Evolutionary conservation across 2,113 vertebrate species (phyloP).

Genomic region (Dicentrarchus labrax): DNA sequence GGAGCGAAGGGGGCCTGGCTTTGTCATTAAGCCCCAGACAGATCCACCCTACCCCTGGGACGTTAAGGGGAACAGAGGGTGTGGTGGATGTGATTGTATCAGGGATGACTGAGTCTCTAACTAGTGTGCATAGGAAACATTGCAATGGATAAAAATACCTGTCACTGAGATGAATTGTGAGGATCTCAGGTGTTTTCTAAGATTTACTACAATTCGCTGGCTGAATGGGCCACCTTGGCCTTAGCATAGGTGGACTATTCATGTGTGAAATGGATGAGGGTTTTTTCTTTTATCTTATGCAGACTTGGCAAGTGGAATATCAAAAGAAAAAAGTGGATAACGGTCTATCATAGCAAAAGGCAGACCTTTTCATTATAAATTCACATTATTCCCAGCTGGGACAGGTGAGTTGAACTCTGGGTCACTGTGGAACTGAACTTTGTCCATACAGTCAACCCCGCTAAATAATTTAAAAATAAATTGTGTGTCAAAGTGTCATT

Average conservation of each 20-base stretch:
- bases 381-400: slow-evolving; percentile 43
- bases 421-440: slow-evolving; percentile 60
- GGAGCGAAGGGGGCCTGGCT: slow-evolving; percentile 47
- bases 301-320: slow-evolving; percentile 27
- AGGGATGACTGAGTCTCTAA: slow-evolving; percentile 35
- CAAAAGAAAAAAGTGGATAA: slow-evolving; percentile 39
- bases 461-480: slow-evolving; percentile 67
- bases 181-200: background rate
- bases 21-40: slow-evolving; percentile 72
- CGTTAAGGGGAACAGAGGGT: slow-evolving; percentile 42
- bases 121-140: slow-evolving; percentile 43
- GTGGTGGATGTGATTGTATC: slow-evolving; percentile 21
- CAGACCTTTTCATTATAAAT: slow-evolving; percentile 49
- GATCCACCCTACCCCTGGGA: slow-evolving; percentile 49
- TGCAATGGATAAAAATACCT: slow-evolving; percentile 25
- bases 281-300: background rate
- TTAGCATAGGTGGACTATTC: background rate
- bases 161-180: slow-evolving; percentile 22
- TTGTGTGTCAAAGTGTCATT: slow-evolving; percentile 36
- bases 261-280: slow-evolving; percentile 28
- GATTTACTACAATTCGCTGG: background rate
- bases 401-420: slow-evolving; percentile 57
- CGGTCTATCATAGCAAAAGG: slow-evolving; percentile 4
- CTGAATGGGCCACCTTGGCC: background rate
- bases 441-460: slow-evolving; percentile 46